phyloP scores from a whole-genome alignment of 92 coral and sea anemone species.

The Palythoa grandiflora region DNA sequence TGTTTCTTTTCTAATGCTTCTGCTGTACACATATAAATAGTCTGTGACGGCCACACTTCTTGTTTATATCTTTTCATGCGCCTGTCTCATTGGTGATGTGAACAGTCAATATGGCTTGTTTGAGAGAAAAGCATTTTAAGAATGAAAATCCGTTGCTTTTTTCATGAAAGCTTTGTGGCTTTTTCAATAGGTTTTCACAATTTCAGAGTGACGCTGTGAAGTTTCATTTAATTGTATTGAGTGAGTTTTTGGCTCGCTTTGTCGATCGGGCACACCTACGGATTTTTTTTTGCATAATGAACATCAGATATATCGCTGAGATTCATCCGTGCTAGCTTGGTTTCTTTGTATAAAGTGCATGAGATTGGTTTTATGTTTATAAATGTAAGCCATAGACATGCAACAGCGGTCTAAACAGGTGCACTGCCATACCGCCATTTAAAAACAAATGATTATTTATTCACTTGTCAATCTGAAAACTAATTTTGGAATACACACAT shows the following conservation, averaged over 20 bases:
- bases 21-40: not conserved
- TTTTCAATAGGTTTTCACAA: not conserved
- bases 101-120: not conserved
- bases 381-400: not conserved
- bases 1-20: too few species aligned
- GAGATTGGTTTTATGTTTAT: not conserved
- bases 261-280: too few species aligned
- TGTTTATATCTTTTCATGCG: not conserved
- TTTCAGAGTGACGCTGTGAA: not conserved
- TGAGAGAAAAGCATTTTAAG: not conserved
- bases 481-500: not conserved
- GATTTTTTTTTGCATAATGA: too few species aligned
- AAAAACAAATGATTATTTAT: not conserved
- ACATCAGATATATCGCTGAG: not conserved
- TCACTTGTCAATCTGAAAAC: not conserved
- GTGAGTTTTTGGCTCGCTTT: not conserved
- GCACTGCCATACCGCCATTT: not conserved
- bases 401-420: slow-evolving; percentile 20
- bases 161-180: not conserved
- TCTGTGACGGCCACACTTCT: not conserved
- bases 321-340: not conserved
- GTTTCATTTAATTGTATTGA: not conserved
- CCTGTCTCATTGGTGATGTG: not conserved
- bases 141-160: not conserved
- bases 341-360: not conserved